Evolutionary conservation across 2,797 vertebrate genomes (phyloP), one percentile per base, ranked within the genome.

Genomic region (Pampus argenteus): DNA sequence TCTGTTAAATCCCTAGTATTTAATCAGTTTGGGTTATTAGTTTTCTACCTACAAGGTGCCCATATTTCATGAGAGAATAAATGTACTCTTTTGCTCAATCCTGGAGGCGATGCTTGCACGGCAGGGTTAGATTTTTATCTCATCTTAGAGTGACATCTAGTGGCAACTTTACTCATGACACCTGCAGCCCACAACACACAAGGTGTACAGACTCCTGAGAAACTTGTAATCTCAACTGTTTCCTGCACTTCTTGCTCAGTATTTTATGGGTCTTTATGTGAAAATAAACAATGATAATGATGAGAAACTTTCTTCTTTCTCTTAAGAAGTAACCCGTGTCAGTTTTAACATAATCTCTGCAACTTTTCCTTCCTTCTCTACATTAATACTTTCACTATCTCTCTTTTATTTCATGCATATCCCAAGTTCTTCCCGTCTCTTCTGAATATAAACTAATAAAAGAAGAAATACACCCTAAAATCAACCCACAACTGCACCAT

Each of bases 71-170:
- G 18, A 17, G 54, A 26, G 26, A 62, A 49, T 57, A 11, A 52
- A 45, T 14, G 25, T 18, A 4, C 1, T 44, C 5, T 54, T 54
- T 77, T 10, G 9, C 23, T 31, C 8, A 34, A 64, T 22, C 69
- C 34, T 63, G 34, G n/a, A 57, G 29, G 34, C 14, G 22, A n/a
- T 25, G 2, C 23, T 48, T 36, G 18, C 49, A 68, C 54, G 51
- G 56, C 49, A 66, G 36, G 55, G 57, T 70, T 54, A 51, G 69
- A 74, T 83, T 84, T 64, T 85, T 86, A 77, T 82, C 78, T 75
- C 71, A 26, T 91, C 87, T 92, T 91, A 80, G 83, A 93, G 69
- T 86, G 92, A 90, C 94, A 94, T 92, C 94, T 94, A 94, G 93
- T 91, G 94, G 91, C 44, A 2, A 20, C 28, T 56, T 5, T 0